Conservation (phyloP, 2,888 invertebrate genomes). For the Coenonympha glycerion region DNA sequence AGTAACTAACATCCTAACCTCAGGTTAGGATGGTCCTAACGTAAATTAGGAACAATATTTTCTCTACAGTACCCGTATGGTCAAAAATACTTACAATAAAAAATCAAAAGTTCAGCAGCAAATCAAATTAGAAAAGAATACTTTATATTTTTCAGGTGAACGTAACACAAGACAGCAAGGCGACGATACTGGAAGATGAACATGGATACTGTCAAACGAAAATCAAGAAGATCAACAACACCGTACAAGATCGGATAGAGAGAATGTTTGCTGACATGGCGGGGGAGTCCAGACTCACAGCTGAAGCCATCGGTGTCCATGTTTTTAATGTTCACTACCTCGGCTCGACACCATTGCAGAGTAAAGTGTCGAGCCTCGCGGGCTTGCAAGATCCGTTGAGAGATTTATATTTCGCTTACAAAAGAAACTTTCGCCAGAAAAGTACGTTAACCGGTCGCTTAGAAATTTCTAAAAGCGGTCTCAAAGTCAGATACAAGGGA, state of each 20-base stretch:
- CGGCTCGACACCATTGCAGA: conserved; percentile 85
- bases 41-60: no score
- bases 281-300: conserved; percentile 67
- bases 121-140: neutral
- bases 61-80: no score
- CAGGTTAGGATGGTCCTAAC: no score
- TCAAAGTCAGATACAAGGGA: conserved; percentile 82
- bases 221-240: conserved; percentile 72
- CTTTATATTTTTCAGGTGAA: conserved; percentile 45
- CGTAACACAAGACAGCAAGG: conserved; percentile 50
- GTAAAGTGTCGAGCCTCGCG: conserved; percentile 87
- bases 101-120: no score
- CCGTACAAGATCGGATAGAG: conserved; percentile 90
- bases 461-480: conserved; percentile 81
- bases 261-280: conserved; percentile 88
- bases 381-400: conserved; percentile 88
- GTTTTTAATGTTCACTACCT: conserved; percentile 86
- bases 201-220: conserved; percentile 60
- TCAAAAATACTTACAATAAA: no score
- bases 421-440: conserved; percentile 71
- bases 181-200: conserved; percentile 60
- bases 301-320: conserved; percentile 74
- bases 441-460: conserved; percentile 75
- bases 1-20: no score
- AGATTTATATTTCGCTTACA: conserved; percentile 81